Evolutionary conservation across 2,888 invertebrate species (phyloP).

Genomic region (Eledona agricola): DNA sequence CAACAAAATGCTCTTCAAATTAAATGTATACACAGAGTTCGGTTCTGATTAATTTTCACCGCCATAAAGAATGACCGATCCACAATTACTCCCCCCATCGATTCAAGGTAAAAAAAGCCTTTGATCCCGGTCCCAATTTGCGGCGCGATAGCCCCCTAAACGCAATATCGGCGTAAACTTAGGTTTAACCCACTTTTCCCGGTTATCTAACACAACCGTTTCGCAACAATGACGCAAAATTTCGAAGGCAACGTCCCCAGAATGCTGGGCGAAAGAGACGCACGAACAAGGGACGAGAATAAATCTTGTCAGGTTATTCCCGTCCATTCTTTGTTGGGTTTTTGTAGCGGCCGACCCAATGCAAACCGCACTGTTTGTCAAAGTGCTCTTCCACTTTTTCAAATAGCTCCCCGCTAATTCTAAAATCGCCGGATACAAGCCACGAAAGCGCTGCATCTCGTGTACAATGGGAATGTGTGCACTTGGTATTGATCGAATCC

Average conservation of each 20-base stretch:
- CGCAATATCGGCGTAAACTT: too few species aligned
- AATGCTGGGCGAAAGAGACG: conserved; percentile 8
- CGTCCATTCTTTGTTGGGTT: conserved; percentile 23
- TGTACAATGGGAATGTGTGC: neutral
- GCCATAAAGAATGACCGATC: too few species aligned
- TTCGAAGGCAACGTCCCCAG: conserved; percentile 5
- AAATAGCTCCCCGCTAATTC: conserved; percentile 12
- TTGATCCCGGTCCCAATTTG: too few species aligned
- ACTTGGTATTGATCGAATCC: conserved; percentile 17
- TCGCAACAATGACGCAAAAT: conserved; percentile 20
- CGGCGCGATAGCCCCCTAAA: too few species aligned
- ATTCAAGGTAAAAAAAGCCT: too few species aligned
- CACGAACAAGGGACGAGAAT: conserved; percentile 18
- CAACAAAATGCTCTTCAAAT: too few species aligned
- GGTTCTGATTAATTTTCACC: too few species aligned
- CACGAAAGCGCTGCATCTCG: conserved; percentile 13
- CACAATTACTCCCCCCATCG: too few species aligned
- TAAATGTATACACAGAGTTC: too few species aligned
- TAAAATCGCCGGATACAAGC: conserved; percentile 5
- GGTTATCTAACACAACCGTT: conserved; percentile 3
- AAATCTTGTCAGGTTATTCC: conserved; percentile 26
- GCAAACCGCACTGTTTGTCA: conserved; percentile 19
- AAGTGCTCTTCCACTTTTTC: conserved; percentile 1
- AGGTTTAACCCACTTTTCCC: neutral
- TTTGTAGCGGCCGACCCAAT: conserved; percentile 7